Base-by-base conservation (phyloP, 2,888 invertebrate species). In the Tuta absoluta region DNA sequence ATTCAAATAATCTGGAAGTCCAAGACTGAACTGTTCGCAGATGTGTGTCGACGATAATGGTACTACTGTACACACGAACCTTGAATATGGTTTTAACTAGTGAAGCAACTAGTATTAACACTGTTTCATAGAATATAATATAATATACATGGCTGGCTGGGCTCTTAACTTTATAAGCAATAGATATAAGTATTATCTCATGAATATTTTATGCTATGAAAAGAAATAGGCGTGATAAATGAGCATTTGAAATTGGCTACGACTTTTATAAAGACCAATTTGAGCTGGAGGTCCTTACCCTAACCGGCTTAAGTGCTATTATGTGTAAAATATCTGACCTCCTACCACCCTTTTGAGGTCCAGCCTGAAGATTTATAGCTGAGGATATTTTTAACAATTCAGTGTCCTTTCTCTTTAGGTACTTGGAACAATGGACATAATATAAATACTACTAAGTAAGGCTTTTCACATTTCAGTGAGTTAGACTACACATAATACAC, bases 321-420 rank as follows among this genome's bases (percentile, higher is more conserved):
- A 70, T 66, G 71, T 71, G 69, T 72, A 71, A 75, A 74, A 72
- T 72, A 75, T 72, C 65, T 66, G 64, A 68, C 67, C 70, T 68
- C 67, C 69, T 66, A 68, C 68, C 68, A 69, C 67, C 68, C 67
- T 67, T 72, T 66, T 62, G 67, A 65, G 51, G 53, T 49, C 14
- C 24, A 28, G 60, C 19, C 59, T n/a, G 23, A 53, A 17, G 19
- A 61, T 61, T 61, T 61, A 61, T 41, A 24, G 33, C 49, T 33
- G 49, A 19, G 21, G 33, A 61, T 61, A 61, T 49, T 61, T 49
- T 61, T 19, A 48, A 11, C 24, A 61, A 33, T 56, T 33, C 24
- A 56, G 21, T 53, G 53, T 53, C 21, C 21, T n/a, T 21, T 24
- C 10, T 28, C 51, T 17, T 2, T 12, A 8, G 14, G 2, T 41